Base-by-base conservation (phyloP, 2,888 invertebrate genomes). In the Empis livida region DNA sequence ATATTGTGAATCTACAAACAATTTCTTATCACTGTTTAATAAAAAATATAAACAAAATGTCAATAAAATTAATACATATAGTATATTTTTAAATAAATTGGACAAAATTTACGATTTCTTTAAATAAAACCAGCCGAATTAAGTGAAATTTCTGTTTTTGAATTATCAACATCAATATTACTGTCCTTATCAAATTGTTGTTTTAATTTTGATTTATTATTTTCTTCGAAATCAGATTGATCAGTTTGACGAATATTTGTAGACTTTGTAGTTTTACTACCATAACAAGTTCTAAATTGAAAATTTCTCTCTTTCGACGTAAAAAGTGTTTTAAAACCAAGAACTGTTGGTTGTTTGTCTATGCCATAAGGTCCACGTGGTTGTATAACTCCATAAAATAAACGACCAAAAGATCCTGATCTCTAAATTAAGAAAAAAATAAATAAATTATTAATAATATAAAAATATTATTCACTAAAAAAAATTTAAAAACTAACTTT, bases 341-440 rank as follows among this genome's bases (percentile, higher is more conserved):
- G 23, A 8, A 27, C 13, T 35, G 10, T n/a, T 14, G 44, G 43
- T 27, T 44, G 49, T 27, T 45, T 37, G 16, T 48, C 49, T 11
- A 46, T 49, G 4, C 38, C 31, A 37, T 46, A 51, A 10, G 51
- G 46, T 13, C 45, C 49, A 14, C 49, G 14, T 14, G 49, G 49
- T n/a, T 48, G 48, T 10, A 49, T n/a, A 10, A 15, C 41, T 10
- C 45, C 45, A 37, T 47, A 32, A 32, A 44, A 44, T 9, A 48
- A 11, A 14, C 45, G 48, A 2, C 41, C 42, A 44, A 41, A 40
- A 13, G 15, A 11, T 10, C 16, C 6, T 10, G 20, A 3, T 20
- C 11, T 40, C 16, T 40, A 5, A 39, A 16, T 16, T 16, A 2
- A 5, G 13, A 20, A 40, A 10, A 13, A 10, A 40, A 37, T 2